Conservation (phyloP, 2,888 invertebrate species). For the Caenorhabditis uteleia region DNA sequence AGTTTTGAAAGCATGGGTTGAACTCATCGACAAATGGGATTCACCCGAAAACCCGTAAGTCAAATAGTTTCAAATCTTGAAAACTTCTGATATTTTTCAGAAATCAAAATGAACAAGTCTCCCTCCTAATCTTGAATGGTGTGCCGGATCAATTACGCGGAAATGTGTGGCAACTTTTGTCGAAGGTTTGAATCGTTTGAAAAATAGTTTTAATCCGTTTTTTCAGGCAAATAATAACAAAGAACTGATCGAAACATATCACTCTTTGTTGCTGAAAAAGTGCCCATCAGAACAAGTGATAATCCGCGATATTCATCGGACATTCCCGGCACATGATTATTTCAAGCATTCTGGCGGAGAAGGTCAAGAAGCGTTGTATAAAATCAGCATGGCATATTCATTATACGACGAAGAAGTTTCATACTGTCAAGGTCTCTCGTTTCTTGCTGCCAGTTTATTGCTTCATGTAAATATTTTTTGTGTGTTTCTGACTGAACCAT, state of each 20-base stretch:
- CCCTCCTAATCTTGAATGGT: constrained; percentile 81
- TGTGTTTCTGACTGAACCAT: constrained; percentile 2
- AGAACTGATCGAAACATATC: constrained; percentile 86
- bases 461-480: constrained; percentile 86
- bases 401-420: constrained; percentile 96
- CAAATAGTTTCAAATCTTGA: neutral
- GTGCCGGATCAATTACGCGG: constrained; percentile 95
- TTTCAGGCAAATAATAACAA: constrained; percentile 77
- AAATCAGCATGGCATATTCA: constrained; percentile 93
- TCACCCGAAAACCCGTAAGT: constrained; percentile 48
- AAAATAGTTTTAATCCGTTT: neutral
- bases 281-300: constrained; percentile 93
- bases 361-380: constrained; percentile 93
- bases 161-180: constrained; percentile 95
- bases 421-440: constrained; percentile 98
- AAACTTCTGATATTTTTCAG: constrained; percentile 28
- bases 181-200: constrained; percentile 73
- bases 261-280: constrained; percentile 76
- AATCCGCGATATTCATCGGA: constrained; percentile 92
- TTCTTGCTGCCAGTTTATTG: constrained; percentile 91
- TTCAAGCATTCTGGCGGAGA: constrained; percentile 84
- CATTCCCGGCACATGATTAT: constrained; percentile 97
- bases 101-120: constrained; percentile 81
- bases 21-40: constrained; percentile 75
- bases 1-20: constrained; percentile 90